Percentiles rank a stretch among this genome's conserved stretches.
These are phyloP conservation scores for human (Homo sapiens) DNA, from an alignment of 2,113 vertebrate genomes.

Conservation along the genomic window DNA sequence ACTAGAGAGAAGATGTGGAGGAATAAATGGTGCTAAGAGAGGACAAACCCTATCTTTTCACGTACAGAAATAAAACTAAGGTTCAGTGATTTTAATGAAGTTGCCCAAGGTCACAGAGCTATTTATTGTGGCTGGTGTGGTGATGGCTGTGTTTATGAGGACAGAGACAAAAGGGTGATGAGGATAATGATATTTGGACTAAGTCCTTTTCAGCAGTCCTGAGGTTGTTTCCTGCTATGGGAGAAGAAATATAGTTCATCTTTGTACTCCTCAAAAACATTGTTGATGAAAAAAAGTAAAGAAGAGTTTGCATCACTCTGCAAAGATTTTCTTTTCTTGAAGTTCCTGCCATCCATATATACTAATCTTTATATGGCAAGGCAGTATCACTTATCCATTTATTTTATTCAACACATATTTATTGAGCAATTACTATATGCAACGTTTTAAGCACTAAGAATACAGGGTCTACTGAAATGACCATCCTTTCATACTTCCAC, in stretches of 20 bases:
- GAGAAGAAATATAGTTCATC: background rate
- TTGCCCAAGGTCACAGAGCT: background rate
- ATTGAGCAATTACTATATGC: background rate
- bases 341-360: background rate
- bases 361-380: background rate
- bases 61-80: background rate
- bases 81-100: background rate
- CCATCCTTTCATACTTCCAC: background rate
- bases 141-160: background rate
- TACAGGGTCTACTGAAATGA: background rate
- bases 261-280: background rate
- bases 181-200: background rate
- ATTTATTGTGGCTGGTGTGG: background rate
- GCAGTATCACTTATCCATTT: background rate
- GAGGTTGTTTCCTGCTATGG: background rate
- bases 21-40: background rate
- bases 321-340: background rate
- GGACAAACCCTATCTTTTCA: background rate
- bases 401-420: background rate
- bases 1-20: background rate
- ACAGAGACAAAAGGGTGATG: background rate
- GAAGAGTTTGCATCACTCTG: background rate
- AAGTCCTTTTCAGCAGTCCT: background rate
- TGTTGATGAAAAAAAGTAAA: background rate
- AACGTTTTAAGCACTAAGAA: background rate